Percentiles rank a stretch among this genome's conserved stretches.
Evolutionary conservation across 2,888 invertebrate species (phyloP).

Genomic region (Leptarthrus brevirostris): DNA sequence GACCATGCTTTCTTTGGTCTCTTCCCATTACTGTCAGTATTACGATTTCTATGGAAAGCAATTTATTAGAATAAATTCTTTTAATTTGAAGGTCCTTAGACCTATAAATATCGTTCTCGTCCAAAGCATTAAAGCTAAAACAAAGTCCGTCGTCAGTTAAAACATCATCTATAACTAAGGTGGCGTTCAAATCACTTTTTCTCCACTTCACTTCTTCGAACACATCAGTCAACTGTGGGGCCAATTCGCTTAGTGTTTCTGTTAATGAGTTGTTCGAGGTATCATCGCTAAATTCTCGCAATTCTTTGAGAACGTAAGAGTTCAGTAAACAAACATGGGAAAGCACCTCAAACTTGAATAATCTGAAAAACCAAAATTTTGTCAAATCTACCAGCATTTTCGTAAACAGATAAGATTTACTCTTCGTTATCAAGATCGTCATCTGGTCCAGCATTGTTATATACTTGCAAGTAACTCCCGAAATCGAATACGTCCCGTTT

Average conservation of each 20-base stretch:
- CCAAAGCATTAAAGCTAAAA: conserved; percentile 73
- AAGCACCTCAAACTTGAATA: neutral
- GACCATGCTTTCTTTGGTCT: conserved; percentile 54
- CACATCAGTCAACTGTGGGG: conserved; percentile 60
- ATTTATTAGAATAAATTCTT: neutral
- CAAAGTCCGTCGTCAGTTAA: conserved; percentile 74
- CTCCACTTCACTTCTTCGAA: conserved; percentile 57
- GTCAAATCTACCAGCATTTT: neutral
- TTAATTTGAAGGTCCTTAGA: too few relatives aligned
- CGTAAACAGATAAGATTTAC: too few relatives aligned
- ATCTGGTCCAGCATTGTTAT: too few relatives aligned
- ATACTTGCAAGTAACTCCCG: neutral
- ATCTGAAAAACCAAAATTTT: neutral
- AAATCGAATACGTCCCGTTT: conserved; percentile 71
- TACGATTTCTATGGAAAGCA: neutral
- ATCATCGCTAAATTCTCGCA: neutral
- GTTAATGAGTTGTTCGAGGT: neutral
- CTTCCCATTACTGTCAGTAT: neutral
- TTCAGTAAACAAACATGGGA: conserved; percentile 18
- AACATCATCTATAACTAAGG: conserved; percentile 60
- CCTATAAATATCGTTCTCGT: conserved; percentile 70
- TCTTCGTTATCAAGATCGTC: conserved; percentile 12
- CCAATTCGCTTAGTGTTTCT: neutral
- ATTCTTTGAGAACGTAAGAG: conserved; percentile 1
- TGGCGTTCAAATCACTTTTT: conserved; percentile 54